Conservation (phyloP, 1,140 invertebrate species). For the Lerema accius region DNA sequence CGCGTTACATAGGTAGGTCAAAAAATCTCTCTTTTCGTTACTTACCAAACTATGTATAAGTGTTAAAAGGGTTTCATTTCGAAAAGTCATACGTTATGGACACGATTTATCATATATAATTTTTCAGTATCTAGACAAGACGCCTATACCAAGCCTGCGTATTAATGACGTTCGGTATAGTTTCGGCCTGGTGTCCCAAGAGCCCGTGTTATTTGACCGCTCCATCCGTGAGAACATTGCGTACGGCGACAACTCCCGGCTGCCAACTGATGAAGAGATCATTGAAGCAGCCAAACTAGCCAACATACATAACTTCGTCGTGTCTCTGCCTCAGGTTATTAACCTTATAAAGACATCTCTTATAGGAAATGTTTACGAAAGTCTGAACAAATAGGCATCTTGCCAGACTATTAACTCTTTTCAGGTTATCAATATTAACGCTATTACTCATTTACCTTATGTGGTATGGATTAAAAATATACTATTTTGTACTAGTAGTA, state of each 20-base stretch:
- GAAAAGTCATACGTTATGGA: no score
- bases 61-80: no score
- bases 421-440: no score
- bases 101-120: neutral
- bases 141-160: constrained; percentile 31
- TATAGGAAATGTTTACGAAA: constrained; percentile 61
- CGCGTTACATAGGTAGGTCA: no score
- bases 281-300: constrained; percentile 86
- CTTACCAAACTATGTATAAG: no score
- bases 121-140: constrained; percentile 37
- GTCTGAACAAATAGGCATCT: no score
- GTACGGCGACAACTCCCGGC: constrained; percentile 85
- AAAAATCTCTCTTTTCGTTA: no score
- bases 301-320: constrained; percentile 90
- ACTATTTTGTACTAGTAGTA: no score
- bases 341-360: neutral
- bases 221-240: constrained; percentile 88
- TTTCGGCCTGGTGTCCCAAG: constrained; percentile 30
- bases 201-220: constrained; percentile 72
- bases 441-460: no score
- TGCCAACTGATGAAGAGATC: constrained; percentile 83
- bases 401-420: no score
- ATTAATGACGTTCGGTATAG: constrained; percentile 32
- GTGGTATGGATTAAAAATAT: no score
- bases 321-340: constrained; percentile 81